Conservation (phyloP, 2,113 vertebrate species). For the Phrynosoma blainvillii region DNA sequence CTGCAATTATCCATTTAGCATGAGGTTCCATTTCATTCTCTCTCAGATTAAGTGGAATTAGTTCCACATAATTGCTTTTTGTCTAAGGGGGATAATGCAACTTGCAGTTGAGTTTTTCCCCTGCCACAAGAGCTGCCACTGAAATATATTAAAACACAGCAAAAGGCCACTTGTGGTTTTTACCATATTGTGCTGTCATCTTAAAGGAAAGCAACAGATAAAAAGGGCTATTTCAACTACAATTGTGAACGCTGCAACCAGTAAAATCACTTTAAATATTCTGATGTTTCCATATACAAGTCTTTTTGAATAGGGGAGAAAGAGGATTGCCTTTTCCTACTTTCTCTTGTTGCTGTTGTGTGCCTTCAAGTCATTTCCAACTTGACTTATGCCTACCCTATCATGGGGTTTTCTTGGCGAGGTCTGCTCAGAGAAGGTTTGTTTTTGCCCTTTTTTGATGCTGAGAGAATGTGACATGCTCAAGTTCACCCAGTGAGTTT, state of each 20-base stretch:
- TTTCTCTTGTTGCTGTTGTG: too few relatives aligned
- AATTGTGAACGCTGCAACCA: slow-evolving; percentile 67
- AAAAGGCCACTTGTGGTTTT: slow-evolving; percentile 60
- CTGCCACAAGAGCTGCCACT: slow-evolving; percentile 49
- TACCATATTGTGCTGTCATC: slow-evolving; percentile 69
- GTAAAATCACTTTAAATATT: slow-evolving; percentile 60
- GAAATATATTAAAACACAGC: slow-evolving; percentile 55
- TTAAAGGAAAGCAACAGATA: slow-evolving; percentile 74
- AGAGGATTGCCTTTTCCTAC: slow-evolving; percentile 7
- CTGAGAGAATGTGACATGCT: too few relatives aligned
- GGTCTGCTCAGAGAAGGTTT: too few relatives aligned
- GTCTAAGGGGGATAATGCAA: slow-evolving; percentile 59
- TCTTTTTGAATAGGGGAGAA: neutral
- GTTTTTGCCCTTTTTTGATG: too few relatives aligned
- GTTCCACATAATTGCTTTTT: slow-evolving; percentile 57
- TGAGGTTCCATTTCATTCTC: slow-evolving; percentile 34
- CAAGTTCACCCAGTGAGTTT: too few relatives aligned
- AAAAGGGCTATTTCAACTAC: slow-evolving; percentile 76
- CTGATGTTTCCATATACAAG: slow-evolving; percentile 35
- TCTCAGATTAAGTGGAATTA: slow-evolving; percentile 67
- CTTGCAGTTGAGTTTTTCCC: slow-evolving; percentile 66
- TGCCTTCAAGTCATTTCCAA: too few relatives aligned
- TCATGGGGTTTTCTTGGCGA: too few relatives aligned
- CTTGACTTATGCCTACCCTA: too few relatives aligned
- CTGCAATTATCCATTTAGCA: slow-evolving; percentile 41